Evolutionary conservation across 2,113 vertebrate species (phyloP).

Genomic region (Suncus etruscus): DNA sequence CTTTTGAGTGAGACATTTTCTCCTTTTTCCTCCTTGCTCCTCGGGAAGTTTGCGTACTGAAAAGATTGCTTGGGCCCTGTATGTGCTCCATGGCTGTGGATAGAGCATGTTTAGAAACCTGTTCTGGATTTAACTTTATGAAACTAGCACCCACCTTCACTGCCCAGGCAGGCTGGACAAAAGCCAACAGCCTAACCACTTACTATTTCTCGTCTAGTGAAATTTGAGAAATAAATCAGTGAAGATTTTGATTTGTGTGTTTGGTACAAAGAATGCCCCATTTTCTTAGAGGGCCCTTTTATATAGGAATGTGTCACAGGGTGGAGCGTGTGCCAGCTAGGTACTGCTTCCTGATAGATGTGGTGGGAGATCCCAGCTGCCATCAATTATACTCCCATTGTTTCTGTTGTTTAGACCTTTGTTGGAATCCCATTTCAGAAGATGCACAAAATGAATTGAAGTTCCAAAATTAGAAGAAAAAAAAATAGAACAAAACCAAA

Average conservation of each 20-base stretch:
- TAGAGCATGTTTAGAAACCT: conserved; percentile 75
- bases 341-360: conserved; percentile 62
- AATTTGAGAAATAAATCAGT: conserved; percentile 85
- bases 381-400: conserved; percentile 65
- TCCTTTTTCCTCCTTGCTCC: conserved; percentile 53
- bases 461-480: conserved; percentile 76
- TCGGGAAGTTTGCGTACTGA: neutral
- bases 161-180: conserved; percentile 78
- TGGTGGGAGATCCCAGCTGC: conserved; percentile 55
- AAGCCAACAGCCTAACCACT: conserved; percentile 83
- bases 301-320: conserved; percentile 44
- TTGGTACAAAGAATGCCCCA: conserved; percentile 84
- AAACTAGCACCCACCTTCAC: conserved; percentile 68
- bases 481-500: neutral
- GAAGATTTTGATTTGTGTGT: conserved; percentile 83
- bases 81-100: conserved; percentile 42
- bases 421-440: conserved; percentile 36
- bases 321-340: conserved; percentile 61
- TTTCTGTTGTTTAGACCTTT: conserved; percentile 74
- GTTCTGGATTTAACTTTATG: conserved; percentile 74
- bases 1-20: conserved; percentile 59
- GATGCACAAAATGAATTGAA: conserved; percentile 68
- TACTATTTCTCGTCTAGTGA: conserved; percentile 85
- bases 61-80: conserved; percentile 41
- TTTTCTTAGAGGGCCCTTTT: conserved; percentile 73